Evolutionary conservation across 2,888 invertebrate species (phyloP), one percentile per base, ranked within the genome.

Genomic region (Himalopsyche japonica): DNA sequence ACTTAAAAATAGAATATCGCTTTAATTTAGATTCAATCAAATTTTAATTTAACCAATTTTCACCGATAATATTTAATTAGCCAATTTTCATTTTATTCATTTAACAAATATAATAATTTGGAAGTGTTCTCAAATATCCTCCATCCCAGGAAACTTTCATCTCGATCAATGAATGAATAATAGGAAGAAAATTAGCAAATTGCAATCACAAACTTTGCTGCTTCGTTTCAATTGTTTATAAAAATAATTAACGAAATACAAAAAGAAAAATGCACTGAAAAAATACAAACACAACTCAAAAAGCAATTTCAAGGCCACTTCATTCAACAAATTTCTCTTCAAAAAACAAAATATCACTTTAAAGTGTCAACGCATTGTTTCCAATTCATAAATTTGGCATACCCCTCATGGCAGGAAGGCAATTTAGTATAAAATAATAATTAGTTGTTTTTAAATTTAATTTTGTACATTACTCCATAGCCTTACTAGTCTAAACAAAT

Each of bases 341-440:
- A 87, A 87, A 83, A 88, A 87, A 89, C 90, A 89, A 88, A 90
- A 90, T 89, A 88, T 89, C 88, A 89, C 89, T 89, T 88, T 88
- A 88, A 88, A 88, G 87, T 86, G 86, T 87, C 84, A 85, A 87
- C 86, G 84, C 82, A 86, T 87, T 86, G 86, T 86, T 87, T 82
- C 86, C 87, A 87, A 89, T 89, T 91, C 89, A 89, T 89, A 90
- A 90, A 90, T 90, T 91, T 91, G 93, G 93, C 92, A 93, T 91
- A 93, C 93, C 93, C 93, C 91, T 90, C 89, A 90, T 93, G 93
- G 93, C 93, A 93, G 93, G 93, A 93, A 94, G 93, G 93, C 93
- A 93, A 93, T 93, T 90, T 91, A 90, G 91, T 91, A 90, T 93
- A 92, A 90, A 91, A 90, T 82, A 85, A 86, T 82, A 80, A 49